Evolutionary conservation across 2,113 vertebrate species (phyloP).

Genomic region (Rhinoptilus africanus): DNA sequence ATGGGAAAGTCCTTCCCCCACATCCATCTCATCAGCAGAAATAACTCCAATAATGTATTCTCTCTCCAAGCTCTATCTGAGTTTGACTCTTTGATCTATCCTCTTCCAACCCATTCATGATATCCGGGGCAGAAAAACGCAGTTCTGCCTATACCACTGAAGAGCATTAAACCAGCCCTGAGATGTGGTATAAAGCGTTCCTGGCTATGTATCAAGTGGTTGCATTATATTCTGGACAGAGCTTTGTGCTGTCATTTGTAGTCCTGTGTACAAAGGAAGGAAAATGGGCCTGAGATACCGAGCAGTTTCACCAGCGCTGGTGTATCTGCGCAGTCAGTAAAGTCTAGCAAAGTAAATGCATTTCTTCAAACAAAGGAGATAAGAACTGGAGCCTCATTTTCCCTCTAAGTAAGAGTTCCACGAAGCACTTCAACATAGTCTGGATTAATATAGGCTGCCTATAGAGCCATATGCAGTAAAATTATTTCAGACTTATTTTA

Average conservation of each 20-base stretch:
- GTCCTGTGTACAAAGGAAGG: background rate
- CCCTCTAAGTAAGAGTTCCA: background rate
- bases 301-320: background rate
- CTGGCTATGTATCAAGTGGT: background rate
- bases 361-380: background rate
- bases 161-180: background rate
- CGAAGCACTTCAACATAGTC: background rate
- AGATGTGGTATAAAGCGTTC: background rate
- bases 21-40: background rate
- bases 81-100: background rate
- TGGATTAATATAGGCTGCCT: background rate
- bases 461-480: background rate
- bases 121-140: background rate
- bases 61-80: background rate
- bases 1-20: background rate
- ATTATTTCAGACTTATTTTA: background rate
- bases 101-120: background rate
- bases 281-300: background rate
- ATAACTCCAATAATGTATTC: background rate
- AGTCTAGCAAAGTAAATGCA: background rate
- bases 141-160: background rate
- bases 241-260: background rate
- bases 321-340: background rate
- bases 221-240: background rate
- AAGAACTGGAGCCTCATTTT: background rate